Base-by-base conservation (phyloP, 2,888 invertebrate species). In the Brenthis ino region DNA sequence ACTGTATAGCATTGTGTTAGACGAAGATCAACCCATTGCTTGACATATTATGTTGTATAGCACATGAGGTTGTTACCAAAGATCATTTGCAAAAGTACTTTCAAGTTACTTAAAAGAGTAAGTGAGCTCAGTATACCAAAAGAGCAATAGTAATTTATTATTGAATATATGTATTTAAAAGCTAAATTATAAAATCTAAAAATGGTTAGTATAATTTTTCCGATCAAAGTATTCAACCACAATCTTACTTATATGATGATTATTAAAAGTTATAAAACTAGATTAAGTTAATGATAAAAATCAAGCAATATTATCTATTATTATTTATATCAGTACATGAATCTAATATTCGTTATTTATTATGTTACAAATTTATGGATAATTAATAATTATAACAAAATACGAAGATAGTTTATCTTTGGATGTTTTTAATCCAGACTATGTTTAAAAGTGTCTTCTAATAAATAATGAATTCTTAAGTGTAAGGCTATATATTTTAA, bases 1-100 rank as follows among this genome's bases (percentile, higher is more conserved):
- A 89, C 88, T 0, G 87, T 91, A 82, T 91, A 90, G 85, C 82
- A 77, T 61, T 74, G 67, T 70, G 57, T 77, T n/a, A 79, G 78
- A 75, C 72, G 75, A 68, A 80, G 80, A 74, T 77, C 80, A 74
- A 78, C 77, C 76, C 77, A 79, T 76, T 77, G 78, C 77, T 80
- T 76, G 80, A 80, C 79, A 24, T 75, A 76, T 16, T 51, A 63
- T 74, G 70, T 79, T 76, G 82, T 85, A 77, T 84, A 83, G 81
- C 79, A 74, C 75, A 80, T 76, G 78, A 65, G 79, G 81, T 80
- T 80, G 80, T 79, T 83, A 81, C 90, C 89, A 90, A 89, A 89
- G 88, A 87, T 71, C 50, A 63, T 72, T 60, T 60, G n/a, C 57
- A 67, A 64, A 64, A 55, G 56, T 60, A 68, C 58, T 48, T n/a